Conservation (phyloP, 2,888 invertebrate species). For the Micoletzkya japonica region DNA sequence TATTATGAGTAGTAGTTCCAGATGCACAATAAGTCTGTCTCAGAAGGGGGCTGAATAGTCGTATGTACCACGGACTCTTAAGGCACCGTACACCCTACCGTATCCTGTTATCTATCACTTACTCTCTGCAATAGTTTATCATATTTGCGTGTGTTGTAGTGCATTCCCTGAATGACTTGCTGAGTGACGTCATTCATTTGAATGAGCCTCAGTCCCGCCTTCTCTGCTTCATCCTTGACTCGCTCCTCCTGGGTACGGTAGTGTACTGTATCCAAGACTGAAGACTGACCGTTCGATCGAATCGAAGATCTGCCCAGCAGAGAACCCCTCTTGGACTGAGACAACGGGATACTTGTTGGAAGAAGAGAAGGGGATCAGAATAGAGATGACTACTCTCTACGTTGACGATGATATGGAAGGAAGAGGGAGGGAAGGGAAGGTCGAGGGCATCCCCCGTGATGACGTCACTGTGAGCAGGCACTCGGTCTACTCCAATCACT, state of each 20-base stretch:
- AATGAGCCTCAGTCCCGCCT: no score
- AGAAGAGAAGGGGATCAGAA: constrained; percentile 30
- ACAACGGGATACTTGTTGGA: constrained; percentile 33
- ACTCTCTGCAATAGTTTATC: constrained; percentile 30
- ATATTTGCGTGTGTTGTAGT: neutral
- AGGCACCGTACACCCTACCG: no score
- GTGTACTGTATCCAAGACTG: neutral
- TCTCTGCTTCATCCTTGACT: no score
- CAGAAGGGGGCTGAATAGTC: constrained; percentile 33
- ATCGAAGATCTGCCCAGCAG: constrained; percentile 42
- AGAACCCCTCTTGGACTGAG: constrained; percentile 35
- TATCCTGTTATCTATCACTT: no score
- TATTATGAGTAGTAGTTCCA: constrained; percentile 36
- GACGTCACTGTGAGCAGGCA: constrained; percentile 21
- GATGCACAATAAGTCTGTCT: constrained; percentile 46
- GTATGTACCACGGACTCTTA: constrained; percentile 44
- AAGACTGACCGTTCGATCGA: constrained; percentile 28
- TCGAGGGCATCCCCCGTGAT: constrained; percentile 37
- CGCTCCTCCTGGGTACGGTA: neutral
- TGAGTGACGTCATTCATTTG: neutral
- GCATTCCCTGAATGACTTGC: neutral
- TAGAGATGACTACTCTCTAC: constrained; percentile 46
- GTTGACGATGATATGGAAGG: constrained; percentile 41
- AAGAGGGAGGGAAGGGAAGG: constrained; percentile 33
- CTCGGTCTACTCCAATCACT: constrained; percentile 31